Percentiles rank a stretch among this genome's conserved stretches.
Evolutionary conservation across 2,888 invertebrate genomes (phyloP).

Genomic region (Drosophila paucipuncta): DNA sequence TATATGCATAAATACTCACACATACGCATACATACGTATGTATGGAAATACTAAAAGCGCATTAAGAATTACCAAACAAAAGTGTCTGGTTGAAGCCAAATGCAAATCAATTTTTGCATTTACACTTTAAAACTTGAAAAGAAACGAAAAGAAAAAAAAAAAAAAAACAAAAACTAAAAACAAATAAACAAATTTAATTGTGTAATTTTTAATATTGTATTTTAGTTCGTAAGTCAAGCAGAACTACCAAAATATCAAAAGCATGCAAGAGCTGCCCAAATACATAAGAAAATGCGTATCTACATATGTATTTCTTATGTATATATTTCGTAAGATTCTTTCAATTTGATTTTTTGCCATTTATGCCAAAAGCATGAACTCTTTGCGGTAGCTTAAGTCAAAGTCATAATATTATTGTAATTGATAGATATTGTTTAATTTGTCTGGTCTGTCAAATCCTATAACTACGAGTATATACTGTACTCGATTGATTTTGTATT

Average conservation of each 20-base stretch:
- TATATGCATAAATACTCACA: conserved; percentile 33
- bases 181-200: conserved; percentile 24
- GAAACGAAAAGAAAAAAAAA: conserved; percentile 5
- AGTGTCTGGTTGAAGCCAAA: conserved; percentile 17
- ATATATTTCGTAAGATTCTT: conserved; percentile 39
- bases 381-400: conserved; percentile 70
- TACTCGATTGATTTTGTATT: conserved; percentile 23
- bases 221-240: conserved; percentile 64
- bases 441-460: conserved; percentile 53
- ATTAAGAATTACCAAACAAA: conserved; percentile 22
- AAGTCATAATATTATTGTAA: conserved; percentile 72
- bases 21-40: conserved; percentile 28
- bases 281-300: conserved; percentile 3
- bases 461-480: conserved; percentile 31
- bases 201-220: conserved; percentile 68
- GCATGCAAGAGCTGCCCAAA: conserved; percentile 15
- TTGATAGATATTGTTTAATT: conserved; percentile 48
- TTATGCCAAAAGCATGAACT: conserved; percentile 64
- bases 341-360: conserved; percentile 64
- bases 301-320: conserved; percentile 3
- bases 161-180: conserved; percentile 8
- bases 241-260: conserved; percentile 70
- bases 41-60: conserved; percentile 34
- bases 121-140: conserved; percentile 5
- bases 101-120: conserved; percentile 47